Evolutionary conservation across 2,888 invertebrate genomes (phyloP).

Genomic region (Schizotus pectinicornis): DNA sequence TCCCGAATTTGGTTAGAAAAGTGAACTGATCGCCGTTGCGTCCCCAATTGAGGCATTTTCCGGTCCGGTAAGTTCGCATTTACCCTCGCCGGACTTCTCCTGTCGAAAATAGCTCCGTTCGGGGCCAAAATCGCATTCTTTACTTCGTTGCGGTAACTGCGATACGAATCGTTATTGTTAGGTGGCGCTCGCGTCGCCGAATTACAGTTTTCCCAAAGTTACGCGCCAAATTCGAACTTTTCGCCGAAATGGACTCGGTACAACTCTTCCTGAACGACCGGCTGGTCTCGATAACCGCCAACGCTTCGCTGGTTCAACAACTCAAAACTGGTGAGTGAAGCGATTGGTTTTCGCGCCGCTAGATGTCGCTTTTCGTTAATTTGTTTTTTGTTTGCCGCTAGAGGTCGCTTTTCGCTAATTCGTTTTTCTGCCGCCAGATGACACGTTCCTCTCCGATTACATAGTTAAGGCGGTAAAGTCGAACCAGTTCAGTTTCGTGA

Average conservation of each 20-base stretch:
- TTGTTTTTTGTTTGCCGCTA: too few relatives aligned
- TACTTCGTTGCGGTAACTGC: background rate
- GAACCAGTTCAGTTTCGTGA: constrained; percentile 15
- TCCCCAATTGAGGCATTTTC: background rate
- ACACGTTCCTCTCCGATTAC: constrained; percentile 15
- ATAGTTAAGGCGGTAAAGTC: constrained; percentile 12
- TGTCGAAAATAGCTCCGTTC: background rate
- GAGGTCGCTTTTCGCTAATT: too few relatives aligned
- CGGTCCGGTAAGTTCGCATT: background rate
- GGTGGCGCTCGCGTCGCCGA: background rate
- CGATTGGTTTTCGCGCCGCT: too few relatives aligned
- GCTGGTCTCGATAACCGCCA: background rate
- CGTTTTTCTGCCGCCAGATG: background rate
- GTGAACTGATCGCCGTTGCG: background rate
- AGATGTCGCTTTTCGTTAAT: too few relatives aligned
- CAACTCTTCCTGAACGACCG: constrained; percentile 5
- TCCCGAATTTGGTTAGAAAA: background rate
- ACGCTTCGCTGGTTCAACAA: constrained; percentile 1
- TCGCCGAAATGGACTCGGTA: background rate
- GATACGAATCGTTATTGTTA: background rate
- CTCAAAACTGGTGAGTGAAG: background rate
- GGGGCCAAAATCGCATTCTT: background rate
- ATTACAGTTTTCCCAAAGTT: background rate
- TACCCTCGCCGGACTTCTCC: background rate
- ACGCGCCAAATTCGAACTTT: too few relatives aligned